These are phyloP conservation scores for Aurelia sp. DNA, from an alignment of 30 jellyfish, hydroid and myxozoan species.

Conservation along the genomic window DNA sequence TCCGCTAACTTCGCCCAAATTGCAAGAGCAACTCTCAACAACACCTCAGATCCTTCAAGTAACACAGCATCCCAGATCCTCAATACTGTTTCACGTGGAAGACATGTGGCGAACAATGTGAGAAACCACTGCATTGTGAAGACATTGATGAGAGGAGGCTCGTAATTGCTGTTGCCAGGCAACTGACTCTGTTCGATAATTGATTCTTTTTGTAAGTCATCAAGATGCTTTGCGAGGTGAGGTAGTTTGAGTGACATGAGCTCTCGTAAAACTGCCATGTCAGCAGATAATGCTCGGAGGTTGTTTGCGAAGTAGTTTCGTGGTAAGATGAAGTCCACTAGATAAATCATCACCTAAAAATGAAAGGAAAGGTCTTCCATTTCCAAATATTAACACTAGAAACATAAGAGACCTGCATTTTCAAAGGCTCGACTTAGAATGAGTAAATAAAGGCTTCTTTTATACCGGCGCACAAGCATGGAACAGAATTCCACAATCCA, in stretches of 20 bases:
- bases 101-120: constrained; percentile 95
- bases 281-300: constrained; percentile 97
- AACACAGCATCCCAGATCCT: constrained; percentile 98
- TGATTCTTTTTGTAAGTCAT: constrained; percentile 87
- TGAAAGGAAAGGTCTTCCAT: no score
- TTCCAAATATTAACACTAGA: no score
- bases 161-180: constrained; percentile 83
- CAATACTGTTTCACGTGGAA: constrained; percentile 96
- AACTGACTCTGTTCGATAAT: constrained; percentile 54
- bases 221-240: constrained; percentile 78
- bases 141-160: constrained; percentile 97
- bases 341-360: constrained; percentile 89
- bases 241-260: constrained; percentile 90
- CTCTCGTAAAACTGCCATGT: constrained; percentile 98
- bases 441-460: no score
- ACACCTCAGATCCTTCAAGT: constrained; percentile 96
- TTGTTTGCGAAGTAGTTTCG: constrained; percentile 95
- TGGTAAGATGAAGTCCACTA: constrained; percentile 93
- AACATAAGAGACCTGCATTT: no score
- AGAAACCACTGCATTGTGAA: constrained; percentile 99
- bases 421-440: no score
- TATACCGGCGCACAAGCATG: no score
- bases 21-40: constrained; percentile 93
- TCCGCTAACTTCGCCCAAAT: constrained; percentile 96
- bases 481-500: no score